Evolutionary conservation across 2,113 vertebrate species (phyloP).

Genomic region (Grantiella picta): DNA sequence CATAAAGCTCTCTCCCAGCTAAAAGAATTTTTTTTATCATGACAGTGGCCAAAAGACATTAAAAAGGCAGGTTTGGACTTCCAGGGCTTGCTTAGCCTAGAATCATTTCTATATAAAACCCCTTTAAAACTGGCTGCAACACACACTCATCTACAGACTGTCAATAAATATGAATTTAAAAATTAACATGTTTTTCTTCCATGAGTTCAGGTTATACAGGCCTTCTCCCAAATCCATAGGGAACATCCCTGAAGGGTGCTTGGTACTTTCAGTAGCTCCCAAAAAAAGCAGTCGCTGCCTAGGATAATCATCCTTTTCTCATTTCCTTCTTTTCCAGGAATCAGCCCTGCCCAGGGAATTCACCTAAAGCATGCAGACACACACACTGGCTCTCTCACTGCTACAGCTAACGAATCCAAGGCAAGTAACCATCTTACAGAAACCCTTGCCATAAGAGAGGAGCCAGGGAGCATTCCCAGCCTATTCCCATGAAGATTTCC

Average conservation of each 20-base stretch:
- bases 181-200: not conserved
- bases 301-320: not conserved
- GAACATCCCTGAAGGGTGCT: accelerated
- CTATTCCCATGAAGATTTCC: not conserved
- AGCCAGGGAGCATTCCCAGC: not conserved
- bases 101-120: not conserved
- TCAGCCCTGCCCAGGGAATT: not conserved
- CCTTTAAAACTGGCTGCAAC: not conserved
- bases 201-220: not conserved
- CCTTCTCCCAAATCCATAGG: not conserved
- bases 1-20: not conserved
- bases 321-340: not conserved
- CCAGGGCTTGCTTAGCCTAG: not conserved
- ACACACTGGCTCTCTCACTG: not conserved
- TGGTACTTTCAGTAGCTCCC: not conserved
- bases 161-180: not conserved
- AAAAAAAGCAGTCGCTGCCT: not conserved
- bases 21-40: not conserved
- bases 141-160: not conserved
- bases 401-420: not conserved
- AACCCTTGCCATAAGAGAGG: not conserved
- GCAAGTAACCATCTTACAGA: not conserved
- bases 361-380: not conserved
- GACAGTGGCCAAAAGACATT: not conserved
- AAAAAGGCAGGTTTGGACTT: not conserved